A percentile compares a stretch with the other conserved stretches of the same genome.
These are phyloP conservation scores for Drosophila atripex DNA, from an alignment of 2,888 invertebrate genomes.

Conservation along the genomic window DNA sequence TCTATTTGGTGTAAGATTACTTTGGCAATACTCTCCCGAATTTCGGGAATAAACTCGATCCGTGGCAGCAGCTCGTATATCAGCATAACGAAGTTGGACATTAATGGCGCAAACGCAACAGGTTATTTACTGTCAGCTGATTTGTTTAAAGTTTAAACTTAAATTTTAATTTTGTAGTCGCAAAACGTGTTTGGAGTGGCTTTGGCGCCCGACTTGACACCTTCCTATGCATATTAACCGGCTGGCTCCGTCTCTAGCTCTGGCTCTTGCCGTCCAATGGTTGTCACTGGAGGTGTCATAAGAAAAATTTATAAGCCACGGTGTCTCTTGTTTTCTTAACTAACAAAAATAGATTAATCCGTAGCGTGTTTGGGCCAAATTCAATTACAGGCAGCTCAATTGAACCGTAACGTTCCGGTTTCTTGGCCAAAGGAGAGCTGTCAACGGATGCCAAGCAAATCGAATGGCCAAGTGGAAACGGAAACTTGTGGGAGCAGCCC, in stretches of 20 bases:
- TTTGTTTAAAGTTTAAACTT: slow-evolving; percentile 34
- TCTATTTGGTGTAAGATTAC: slow-evolving; percentile 40
- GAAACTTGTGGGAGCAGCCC: slow-evolving; percentile 56
- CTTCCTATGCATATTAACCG: slow-evolving; percentile 52
- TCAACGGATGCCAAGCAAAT: slow-evolving; percentile 13
- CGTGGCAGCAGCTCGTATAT: slow-evolving; percentile 31
- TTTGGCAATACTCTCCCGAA: slow-evolving; percentile 9
- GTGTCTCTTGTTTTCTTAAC: not conserved
- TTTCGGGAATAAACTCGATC: slow-evolving; percentile 12
- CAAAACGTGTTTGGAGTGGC: slow-evolving; percentile 43
- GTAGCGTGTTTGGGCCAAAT: not conserved
- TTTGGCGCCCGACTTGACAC: slow-evolving; percentile 40
- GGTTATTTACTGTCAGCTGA: slow-evolving; percentile 57
- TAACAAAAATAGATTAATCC: no score
- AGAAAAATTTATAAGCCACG: slow-evolving; percentile 41
- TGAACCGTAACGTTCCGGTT: slow-evolving; percentile 9
- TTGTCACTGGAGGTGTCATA: slow-evolving; percentile 49
- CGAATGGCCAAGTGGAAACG: slow-evolving; percentile 38
- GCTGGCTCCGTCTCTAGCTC: slow-evolving; percentile 2
- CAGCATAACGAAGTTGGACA: slow-evolving; percentile 54
- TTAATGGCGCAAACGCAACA: slow-evolving; percentile 60
- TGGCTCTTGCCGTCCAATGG: not conserved
- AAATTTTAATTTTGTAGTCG: slow-evolving; percentile 40
- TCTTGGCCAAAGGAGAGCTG: slow-evolving; percentile 1
- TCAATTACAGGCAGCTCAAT: slow-evolving; percentile 8